phyloP scores from a whole-genome alignment of 2,888 invertebrate genomes.

The Mesochorus sp. region DNA sequence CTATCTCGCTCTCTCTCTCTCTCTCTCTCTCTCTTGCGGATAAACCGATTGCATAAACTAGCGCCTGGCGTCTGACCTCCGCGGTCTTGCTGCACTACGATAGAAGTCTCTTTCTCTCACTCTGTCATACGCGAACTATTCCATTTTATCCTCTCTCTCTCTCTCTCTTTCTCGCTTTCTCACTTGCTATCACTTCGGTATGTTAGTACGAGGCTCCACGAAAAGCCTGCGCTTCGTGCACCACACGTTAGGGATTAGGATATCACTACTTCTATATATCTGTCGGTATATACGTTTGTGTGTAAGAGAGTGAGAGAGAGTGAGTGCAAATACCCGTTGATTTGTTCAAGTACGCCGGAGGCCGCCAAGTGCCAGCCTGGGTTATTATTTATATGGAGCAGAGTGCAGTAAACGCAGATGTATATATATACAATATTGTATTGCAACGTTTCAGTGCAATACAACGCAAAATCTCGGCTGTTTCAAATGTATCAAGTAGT shows the following conservation, averaged over 20 bases:
- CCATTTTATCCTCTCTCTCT: slow-evolving; percentile 20
- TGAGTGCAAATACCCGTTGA: slow-evolving; percentile 19
- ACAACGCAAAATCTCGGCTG: slow-evolving; percentile 3
- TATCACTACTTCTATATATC: background rate
- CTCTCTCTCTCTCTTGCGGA: slow-evolving; percentile 37
- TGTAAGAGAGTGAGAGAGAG: slow-evolving; percentile 53
- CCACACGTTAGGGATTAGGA: slow-evolving; percentile 29
- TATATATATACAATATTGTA: background rate
- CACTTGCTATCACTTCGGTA: slow-evolving; percentile 9
- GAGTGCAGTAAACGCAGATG: slow-evolving; percentile 23
- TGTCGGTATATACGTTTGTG: too few relatives aligned
- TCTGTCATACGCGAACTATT: slow-evolving; percentile 4
- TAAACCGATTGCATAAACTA: slow-evolving; percentile 60
- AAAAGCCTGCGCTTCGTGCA: slow-evolving; percentile 31
- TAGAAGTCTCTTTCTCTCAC: background rate
- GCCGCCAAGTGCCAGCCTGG: slow-evolving; percentile 46
- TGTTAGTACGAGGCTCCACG: slow-evolving; percentile 26
- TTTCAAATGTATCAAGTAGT: background rate
- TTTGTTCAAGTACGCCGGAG: slow-evolving; percentile 59
- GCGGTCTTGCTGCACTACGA: slow-evolving; percentile 34
- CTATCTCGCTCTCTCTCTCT: slow-evolving; percentile 24
- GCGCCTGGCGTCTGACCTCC: slow-evolving; percentile 59
- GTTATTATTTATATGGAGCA: slow-evolving; percentile 55
- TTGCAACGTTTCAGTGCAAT: background rate
- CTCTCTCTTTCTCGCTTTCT: slow-evolving; percentile 3